Conservation (phyloP, 2,888 invertebrate genomes). For the Tinea pellionella region DNA sequence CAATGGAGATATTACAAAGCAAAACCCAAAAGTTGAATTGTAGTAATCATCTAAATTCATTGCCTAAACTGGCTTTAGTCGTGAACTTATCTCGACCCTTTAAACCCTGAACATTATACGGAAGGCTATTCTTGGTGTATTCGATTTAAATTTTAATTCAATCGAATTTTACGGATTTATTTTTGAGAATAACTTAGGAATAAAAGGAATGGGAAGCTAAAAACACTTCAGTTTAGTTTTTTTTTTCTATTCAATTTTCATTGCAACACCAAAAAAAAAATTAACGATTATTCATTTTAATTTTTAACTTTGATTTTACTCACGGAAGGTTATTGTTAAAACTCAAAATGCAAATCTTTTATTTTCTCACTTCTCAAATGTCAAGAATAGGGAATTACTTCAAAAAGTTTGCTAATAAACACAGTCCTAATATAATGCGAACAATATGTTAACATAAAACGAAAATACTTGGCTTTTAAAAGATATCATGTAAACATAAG, state of each 20-base stretch:
- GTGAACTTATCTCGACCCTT: not conserved
- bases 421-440: conserved; percentile 1
- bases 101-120: conserved; percentile 3
- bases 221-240: no score
- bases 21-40: conserved; percentile 9
- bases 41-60: not conserved
- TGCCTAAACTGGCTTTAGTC: not conserved
- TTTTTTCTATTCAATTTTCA: no score
- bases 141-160: not conserved
- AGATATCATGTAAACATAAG: not conserved
- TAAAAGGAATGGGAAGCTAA: no score
- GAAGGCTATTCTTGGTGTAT: not conserved
- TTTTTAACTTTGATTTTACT: no score
- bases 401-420: conserved; percentile 2
- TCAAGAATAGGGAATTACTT: not conserved
- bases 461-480: not conserved
- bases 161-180: not conserved
- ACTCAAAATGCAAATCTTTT: no score
- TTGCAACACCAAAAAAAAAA: no score
- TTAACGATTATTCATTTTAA: no score
- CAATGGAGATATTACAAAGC: not conserved
- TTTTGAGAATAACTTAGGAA: no score
- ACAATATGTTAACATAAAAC: not conserved
- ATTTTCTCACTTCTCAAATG: no score
- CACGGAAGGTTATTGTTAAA: no score